Conservation (phyloP, 2,113 vertebrate species). For the Machaerirhynchus nigripectus region DNA sequence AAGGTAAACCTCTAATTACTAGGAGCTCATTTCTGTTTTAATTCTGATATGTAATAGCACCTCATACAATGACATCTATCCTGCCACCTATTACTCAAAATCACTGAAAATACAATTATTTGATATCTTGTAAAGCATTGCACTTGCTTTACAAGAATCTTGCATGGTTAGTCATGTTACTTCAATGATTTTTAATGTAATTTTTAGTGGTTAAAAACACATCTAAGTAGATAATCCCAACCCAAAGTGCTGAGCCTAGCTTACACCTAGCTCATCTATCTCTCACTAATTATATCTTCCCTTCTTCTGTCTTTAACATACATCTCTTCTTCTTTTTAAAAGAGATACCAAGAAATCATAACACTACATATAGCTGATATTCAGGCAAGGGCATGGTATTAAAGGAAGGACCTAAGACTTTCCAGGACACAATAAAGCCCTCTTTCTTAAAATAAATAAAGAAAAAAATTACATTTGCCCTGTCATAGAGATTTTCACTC, state of each 20-base stretch:
- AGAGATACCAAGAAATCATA: not conserved
- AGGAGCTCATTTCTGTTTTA: not conserved
- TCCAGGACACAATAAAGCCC: not conserved
- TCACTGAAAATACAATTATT: not conserved
- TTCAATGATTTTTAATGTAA: not conserved
- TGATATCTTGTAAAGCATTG: not conserved
- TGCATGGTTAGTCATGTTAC: not conserved
- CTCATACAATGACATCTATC: not conserved
- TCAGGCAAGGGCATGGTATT: not conserved
- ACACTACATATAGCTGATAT: not conserved
- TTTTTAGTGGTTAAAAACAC: not conserved
- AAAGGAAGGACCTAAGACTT: not conserved
- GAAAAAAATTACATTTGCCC: not conserved
- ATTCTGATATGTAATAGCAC: not conserved
- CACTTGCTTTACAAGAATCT: not conserved
- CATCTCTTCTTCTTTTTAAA: not conserved
- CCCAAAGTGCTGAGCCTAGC: not conserved
- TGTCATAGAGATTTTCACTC: not conserved
- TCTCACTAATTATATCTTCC: not conserved
- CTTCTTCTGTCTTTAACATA: not conserved
- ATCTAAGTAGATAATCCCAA: not conserved
- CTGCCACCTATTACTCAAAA: not conserved
- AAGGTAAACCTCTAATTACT: not conserved
- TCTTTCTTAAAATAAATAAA: not conserved
- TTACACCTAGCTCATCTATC: not conserved